Base-by-base conservation (phyloP, 2,113 vertebrate genomes). In the Panthera leo region DNA sequence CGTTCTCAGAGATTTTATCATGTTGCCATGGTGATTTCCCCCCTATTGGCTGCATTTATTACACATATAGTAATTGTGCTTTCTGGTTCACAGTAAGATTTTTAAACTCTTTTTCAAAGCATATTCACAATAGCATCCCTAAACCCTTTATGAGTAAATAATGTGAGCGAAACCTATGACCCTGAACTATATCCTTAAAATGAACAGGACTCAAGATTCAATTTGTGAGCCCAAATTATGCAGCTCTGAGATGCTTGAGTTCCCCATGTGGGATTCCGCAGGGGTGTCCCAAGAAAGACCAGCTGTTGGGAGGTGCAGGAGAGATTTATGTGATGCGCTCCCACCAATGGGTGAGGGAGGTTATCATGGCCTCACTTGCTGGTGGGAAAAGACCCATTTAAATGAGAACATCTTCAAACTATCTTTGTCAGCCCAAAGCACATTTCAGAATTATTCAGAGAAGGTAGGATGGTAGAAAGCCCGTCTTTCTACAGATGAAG, bases 1-100 rank as follows among this genome's bases (percentile, higher is more conserved):
- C 93, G 31, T 71, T 79, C 85, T 76, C 21, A 39, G 29, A 86
- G 65, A 70, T 3, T 70, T 93, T 67, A 70, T 82, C 51, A 73
- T 85, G 94, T 96, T 98, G 96, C 95, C 92, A 96, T 84, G 39
- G 90, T 34, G n/a, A 96, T 70, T 71, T 42, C 53, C 4, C 14
- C 10, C 19, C 63, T 51, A 73, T 18, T 73, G 29, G 39, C 80
- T 85, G 15, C 36, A 90, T 88, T 86, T 85, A 76, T 96, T 92
- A 75, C 19, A 75, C 13, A 23, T 39, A 67, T 3, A 71, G 67
- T 94, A 65, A 73, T 29, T 85, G 29, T 53, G 48, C 48, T 58
- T 87, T 94, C 79, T 83, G 70, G 34, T 83, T 89, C n/a, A 79
- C 71, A 94, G 21, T 85, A 71, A 80, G 45, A 85, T 84, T 85